A percentile compares a stretch with the other conserved stretches of the same genome.
Conservation (phyloP, 1,140 invertebrate species). For the Drosophila malerkotliana region DNA sequence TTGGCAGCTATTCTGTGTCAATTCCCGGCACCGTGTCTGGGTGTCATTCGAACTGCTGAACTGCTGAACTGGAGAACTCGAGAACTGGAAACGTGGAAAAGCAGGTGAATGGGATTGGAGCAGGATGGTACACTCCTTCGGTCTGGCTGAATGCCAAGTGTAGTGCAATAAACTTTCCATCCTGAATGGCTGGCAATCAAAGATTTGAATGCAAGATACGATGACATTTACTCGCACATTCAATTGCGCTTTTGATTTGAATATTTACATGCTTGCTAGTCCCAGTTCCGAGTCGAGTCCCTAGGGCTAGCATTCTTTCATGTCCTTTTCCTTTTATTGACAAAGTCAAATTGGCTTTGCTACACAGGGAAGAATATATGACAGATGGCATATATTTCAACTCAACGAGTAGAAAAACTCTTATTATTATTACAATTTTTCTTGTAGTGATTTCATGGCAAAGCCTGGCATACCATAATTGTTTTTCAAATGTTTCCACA, state of each 20-base stretch:
- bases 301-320: conserved; percentile 50
- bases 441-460: not conserved
- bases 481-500: conserved; percentile 56
- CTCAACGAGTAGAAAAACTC: no score
- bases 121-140: not conserved
- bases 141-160: conserved; percentile 75
- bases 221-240: conserved; percentile 82
- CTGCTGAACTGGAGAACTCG: conserved; percentile 19
- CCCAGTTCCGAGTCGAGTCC: conserved; percentile 34
- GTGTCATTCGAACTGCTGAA: conserved; percentile 61
- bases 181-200: conserved; percentile 81
- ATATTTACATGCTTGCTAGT: conserved; percentile 73
- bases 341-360: conserved; percentile 74
- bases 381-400: not conserved
- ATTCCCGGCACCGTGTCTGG: conserved; percentile 72
- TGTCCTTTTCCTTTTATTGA: conserved; percentile 66
- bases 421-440: not conserved
- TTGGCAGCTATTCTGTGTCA: conserved; percentile 81
- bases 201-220: conserved; percentile 82
- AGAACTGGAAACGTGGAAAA: conserved; percentile 13
- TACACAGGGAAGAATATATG: not conserved
- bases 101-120: conserved; percentile 56
- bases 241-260: conserved; percentile 81
- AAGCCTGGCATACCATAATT: conserved; percentile 40
- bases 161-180: conserved; percentile 78